Evolutionary conservation across 2,113 vertebrate species (phyloP).

Genomic region (Gymnobelideus leadbeateri): DNA sequence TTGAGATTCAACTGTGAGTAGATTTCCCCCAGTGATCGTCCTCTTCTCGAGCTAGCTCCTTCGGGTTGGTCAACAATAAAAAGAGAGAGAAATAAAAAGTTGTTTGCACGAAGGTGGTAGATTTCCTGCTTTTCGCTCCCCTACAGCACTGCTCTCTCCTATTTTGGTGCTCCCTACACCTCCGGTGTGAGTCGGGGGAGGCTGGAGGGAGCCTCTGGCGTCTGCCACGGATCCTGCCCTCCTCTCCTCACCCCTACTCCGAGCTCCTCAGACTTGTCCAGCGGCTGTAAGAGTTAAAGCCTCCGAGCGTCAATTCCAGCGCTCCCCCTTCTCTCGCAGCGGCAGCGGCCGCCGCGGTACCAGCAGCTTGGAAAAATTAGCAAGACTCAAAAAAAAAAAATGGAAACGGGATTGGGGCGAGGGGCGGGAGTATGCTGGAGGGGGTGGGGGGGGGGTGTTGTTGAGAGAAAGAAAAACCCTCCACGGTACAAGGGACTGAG

Average conservation of each 20-base stretch:
- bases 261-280: slow-evolving; percentile 75
- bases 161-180: slow-evolving; percentile 60
- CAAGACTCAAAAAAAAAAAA: slow-evolving; percentile 48
- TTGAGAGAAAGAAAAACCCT: slow-evolving; percentile 40
- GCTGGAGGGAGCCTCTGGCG: slow-evolving; percentile 38
- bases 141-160: slow-evolving; percentile 51
- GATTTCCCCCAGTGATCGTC: slow-evolving; percentile 38
- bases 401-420: background rate
- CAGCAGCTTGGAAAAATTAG: slow-evolving; percentile 76
- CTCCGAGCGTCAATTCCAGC: slow-evolving; percentile 72
- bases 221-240: slow-evolving; percentile 48
- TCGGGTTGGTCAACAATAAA: slow-evolving; percentile 75
- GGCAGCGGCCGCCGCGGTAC: background rate
- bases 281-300: slow-evolving; percentile 74
- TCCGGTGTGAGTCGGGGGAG: slow-evolving; percentile 59
- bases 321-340: slow-evolving; percentile 76
- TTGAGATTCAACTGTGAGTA: slow-evolving; percentile 33
- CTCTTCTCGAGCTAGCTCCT: slow-evolving; percentile 31
- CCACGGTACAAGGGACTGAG: slow-evolving; percentile 68
- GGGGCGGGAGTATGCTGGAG: background rate
- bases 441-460: background rate
- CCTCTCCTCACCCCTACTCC: slow-evolving; percentile 44
- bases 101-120: slow-evolving; percentile 73
- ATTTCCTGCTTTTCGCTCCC: slow-evolving; percentile 71
- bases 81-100: slow-evolving; percentile 74